phyloP scores from a whole-genome alignment of 2,888 invertebrate species.

The Bellardia bayeri region DNA sequence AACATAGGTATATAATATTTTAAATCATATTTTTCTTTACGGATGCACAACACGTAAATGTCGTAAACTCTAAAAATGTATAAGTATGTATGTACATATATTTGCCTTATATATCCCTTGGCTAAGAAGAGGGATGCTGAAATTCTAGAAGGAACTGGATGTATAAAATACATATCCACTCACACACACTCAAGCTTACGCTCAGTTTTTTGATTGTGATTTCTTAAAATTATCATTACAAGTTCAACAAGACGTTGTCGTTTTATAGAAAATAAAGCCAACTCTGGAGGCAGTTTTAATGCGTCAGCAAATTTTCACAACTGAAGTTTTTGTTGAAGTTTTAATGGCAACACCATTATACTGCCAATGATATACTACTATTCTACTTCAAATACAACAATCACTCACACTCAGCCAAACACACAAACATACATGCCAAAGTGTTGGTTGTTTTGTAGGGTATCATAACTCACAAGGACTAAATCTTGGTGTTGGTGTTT shows the following conservation, averaged over 20 bases:
- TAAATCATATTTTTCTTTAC: constrained; percentile 35
- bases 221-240: constrained; percentile 54
- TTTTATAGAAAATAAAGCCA: constrained; percentile 63
- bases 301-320: constrained; percentile 72
- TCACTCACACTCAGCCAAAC: constrained; percentile 17
- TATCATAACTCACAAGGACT: constrained; percentile 48
- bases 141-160: neutral
- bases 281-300: constrained; percentile 70
- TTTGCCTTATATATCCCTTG: constrained; percentile 38
- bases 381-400: constrained; percentile 53
- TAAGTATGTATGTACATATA: constrained; percentile 17
- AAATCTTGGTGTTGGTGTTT: constrained; percentile 49
- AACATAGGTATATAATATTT: constrained; percentile 21
- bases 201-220: neutral
- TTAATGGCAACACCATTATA: constrained; percentile 71
- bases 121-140: constrained; percentile 21
- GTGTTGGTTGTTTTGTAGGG: neutral
- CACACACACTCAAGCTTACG: neutral
- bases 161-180: neutral
- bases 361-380: constrained; percentile 67
- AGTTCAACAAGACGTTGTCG: constrained; percentile 58
- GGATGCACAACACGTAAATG: constrained; percentile 71
- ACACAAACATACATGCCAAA: neutral
- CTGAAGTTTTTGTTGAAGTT: constrained; percentile 72
- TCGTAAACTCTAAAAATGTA: constrained; percentile 66